A percentile compares a stretch with the other conserved stretches of the same genome.
Evolutionary conservation across 1,140 invertebrate genomes (phyloP).

Genomic region (Amphibalanus amphitrite): DNA sequence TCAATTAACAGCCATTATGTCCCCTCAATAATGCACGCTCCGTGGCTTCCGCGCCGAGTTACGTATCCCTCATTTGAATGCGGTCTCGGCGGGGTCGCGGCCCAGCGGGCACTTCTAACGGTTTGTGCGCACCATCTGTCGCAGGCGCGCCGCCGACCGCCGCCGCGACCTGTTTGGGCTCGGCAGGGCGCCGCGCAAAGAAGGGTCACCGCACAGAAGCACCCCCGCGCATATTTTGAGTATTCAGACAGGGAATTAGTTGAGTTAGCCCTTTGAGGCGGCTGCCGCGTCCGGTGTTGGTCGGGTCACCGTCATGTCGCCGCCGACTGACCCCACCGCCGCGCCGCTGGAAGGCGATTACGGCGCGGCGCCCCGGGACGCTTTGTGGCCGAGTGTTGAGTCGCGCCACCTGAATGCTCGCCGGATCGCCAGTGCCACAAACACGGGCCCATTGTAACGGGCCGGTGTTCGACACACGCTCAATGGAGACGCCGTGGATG

Average conservation of each 20-base stretch:
- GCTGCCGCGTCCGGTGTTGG: neutral
- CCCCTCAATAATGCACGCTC: neutral
- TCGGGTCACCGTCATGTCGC: neutral
- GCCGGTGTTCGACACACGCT: neutral
- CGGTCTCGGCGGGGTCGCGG: neutral
- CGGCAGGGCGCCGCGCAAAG: neutral
- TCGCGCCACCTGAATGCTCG: neutral
- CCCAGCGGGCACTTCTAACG: neutral
- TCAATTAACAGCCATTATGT: conserved; percentile 1
- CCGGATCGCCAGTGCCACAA: neutral
- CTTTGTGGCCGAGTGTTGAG: neutral
- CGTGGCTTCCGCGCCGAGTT: neutral
- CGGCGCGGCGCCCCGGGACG: no score
- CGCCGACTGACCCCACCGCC: no score
- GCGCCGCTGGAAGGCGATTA: neutral
- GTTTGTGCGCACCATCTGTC: neutral
- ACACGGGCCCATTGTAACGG: neutral
- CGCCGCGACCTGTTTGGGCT: neutral
- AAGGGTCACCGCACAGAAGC: neutral
- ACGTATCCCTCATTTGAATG: neutral
- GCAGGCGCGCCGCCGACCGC: no score
- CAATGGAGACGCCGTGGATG: neutral
- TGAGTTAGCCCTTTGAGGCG: neutral
- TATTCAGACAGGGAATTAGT: neutral
- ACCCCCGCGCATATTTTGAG: neutral